Conservation (phyloP, 2,888 invertebrate genomes). For the Clepsis dumicolana region DNA sequence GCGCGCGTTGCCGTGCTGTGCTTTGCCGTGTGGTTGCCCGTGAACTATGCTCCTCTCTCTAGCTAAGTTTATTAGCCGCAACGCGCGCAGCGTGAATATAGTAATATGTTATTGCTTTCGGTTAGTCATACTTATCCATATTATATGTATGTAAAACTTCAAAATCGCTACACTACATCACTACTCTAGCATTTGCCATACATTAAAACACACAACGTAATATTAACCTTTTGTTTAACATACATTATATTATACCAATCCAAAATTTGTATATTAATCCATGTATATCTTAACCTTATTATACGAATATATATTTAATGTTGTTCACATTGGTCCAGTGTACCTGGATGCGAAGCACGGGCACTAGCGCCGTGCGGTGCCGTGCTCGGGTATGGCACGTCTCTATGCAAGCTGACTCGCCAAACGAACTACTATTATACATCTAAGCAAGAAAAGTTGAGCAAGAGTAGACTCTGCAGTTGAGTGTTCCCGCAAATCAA, state of each 20-base stretch:
- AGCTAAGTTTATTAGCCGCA: slow-evolving; percentile 57
- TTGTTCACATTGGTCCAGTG: slow-evolving; percentile 79
- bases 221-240: slow-evolving; percentile 68
- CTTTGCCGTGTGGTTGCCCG: slow-evolving; percentile 15
- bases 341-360: slow-evolving; percentile 72
- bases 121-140: slow-evolving; percentile 77
- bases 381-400: slow-evolving; percentile 79
- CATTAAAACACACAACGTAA: slow-evolving; percentile 82
- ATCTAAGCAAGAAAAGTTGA: slow-evolving; percentile 80
- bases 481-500: slow-evolving; percentile 61
- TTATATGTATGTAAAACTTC: slow-evolving; percentile 81
- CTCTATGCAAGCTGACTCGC: slow-evolving; percentile 74
- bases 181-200: slow-evolving; percentile 84
- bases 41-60: slow-evolving; percentile 4
- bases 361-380: slow-evolving; percentile 57
- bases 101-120: slow-evolving; percentile 82
- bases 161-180: slow-evolving; percentile 82
- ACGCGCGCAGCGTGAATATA: slow-evolving; percentile 77
- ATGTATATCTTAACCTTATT: slow-evolving; percentile 71
- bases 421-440: slow-evolving; percentile 60
- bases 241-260: slow-evolving; percentile 81
- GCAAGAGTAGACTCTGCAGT: slow-evolving; percentile 70
- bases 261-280: slow-evolving; percentile 80
- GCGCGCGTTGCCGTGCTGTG: slow-evolving; percentile 74
- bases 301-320: slow-evolving; percentile 69